Conservation (phyloP, 2,113 vertebrate species). For the Grammomys surdaster region DNA sequence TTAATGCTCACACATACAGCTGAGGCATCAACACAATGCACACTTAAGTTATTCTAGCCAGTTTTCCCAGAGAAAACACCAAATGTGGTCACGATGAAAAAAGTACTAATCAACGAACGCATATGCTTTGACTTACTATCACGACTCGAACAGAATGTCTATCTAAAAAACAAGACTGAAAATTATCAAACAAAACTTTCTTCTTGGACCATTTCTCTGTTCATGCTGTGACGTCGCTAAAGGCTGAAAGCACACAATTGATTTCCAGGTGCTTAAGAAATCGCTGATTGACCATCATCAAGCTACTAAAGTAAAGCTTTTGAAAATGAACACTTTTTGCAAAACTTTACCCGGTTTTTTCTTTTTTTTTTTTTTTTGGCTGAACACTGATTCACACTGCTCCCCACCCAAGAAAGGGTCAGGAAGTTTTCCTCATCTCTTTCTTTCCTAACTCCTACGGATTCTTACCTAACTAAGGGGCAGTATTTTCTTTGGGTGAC, state of each 20-base stretch:
- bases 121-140: neutral
- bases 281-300: neutral
- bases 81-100: constrained; percentile 8
- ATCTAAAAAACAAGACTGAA: constrained; percentile 6
- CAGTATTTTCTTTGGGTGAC: constrained; percentile 12
- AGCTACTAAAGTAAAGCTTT: neutral
- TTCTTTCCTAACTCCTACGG: no score
- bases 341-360: neutral
- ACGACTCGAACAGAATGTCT: constrained; percentile 23
- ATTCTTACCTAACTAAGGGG: no score
- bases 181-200: neutral
- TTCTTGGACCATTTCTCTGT: constrained; percentile 18
- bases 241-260: neutral
- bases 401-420: no score
- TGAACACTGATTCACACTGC: no score
- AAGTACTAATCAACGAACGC: neutral
- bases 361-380: neutral
- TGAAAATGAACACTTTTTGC: constrained; percentile 5
- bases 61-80: constrained; percentile 5
- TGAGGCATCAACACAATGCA: neutral
- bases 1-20: neutral
- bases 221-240: neutral
- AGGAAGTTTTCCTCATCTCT: no score
- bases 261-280: constrained; percentile 15
- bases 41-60: neutral